phyloP scores from a whole-genome alignment of 2,888 invertebrate genomes.

The Diarsia mendica region DNA sequence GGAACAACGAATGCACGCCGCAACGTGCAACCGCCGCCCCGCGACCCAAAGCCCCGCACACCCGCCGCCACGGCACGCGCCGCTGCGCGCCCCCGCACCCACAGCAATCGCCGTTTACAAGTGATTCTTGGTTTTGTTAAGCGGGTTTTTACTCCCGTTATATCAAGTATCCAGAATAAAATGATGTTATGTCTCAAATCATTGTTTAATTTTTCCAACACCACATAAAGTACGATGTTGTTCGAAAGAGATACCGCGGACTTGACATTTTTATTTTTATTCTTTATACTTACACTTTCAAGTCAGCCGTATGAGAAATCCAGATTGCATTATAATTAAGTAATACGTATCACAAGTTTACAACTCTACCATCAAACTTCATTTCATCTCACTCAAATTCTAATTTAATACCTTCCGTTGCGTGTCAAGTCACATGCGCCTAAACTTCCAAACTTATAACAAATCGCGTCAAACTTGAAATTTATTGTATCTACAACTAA shows the following conservation, averaged over 20 bases:
- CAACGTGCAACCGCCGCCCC: too few relatives aligned
- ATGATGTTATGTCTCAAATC: neutral
- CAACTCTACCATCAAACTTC: neutral
- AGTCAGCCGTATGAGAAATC: neutral
- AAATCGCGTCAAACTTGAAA: constrained; percentile 45
- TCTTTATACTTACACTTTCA: neutral
- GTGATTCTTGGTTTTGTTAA: neutral
- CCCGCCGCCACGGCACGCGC: too few relatives aligned
- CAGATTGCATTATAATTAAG: neutral
- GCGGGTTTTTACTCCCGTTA: neutral
- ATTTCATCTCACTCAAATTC: constrained; percentile 8
- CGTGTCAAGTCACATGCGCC: constrained; percentile 25
- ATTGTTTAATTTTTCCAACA: neutral
- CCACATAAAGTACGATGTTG: neutral
- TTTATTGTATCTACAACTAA: constrained; percentile 41
- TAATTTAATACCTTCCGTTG: constrained; percentile 22
- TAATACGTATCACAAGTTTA: neutral
- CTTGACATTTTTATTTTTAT: too few relatives aligned
- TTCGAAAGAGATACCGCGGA: too few relatives aligned
- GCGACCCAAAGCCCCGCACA: too few relatives aligned
- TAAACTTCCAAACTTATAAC: constrained; percentile 37
- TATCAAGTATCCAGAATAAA: constrained; percentile 1
- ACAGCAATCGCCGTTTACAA: too few relatives aligned
- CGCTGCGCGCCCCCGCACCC: too few relatives aligned
- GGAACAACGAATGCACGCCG: too few relatives aligned